Percentiles rank a stretch among this genome's conserved stretches.
Evolutionary conservation across 2,113 vertebrate genomes (phyloP).

Genomic region (Otocyon megalotis): DNA sequence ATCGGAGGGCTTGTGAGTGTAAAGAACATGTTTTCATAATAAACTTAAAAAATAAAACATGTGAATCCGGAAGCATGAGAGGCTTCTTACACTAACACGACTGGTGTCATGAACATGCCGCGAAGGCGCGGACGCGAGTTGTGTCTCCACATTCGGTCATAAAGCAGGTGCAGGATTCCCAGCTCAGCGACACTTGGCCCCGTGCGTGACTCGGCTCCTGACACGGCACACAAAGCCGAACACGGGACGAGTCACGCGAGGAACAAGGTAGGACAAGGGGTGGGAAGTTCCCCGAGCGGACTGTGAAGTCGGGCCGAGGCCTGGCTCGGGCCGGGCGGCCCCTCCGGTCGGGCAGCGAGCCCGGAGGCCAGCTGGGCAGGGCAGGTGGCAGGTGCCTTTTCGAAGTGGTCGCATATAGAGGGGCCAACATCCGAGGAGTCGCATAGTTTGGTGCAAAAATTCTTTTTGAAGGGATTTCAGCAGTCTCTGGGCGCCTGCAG

Average conservation of each 20-base stretch:
- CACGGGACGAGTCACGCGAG: neutral
- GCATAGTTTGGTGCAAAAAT: neutral
- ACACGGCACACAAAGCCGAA: neutral
- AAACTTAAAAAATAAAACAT: conserved; percentile 57
- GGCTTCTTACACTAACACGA: neutral
- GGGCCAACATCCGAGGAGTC: neutral
- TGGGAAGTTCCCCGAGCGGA: neutral
- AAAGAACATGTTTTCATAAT: conserved; percentile 10
- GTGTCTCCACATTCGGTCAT: neutral
- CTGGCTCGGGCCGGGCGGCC: too few relatives aligned
- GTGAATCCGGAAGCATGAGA: conserved; percentile 35
- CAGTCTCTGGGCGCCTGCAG: neutral
- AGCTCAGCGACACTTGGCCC: neutral
- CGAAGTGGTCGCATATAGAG: neutral
- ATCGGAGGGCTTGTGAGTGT: neutral
- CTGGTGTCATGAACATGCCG: neutral
- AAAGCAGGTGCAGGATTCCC: neutral
- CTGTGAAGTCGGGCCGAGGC: neutral
- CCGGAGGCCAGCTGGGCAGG: neutral
- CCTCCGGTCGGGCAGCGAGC: too few relatives aligned
- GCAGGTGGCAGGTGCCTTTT: neutral
- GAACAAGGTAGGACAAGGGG: neutral
- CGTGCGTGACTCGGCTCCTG: neutral
- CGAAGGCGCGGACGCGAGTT: neutral
- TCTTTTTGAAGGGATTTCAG: neutral